Base-by-base conservation (phyloP, 2,888 invertebrate genomes). In the Ormyrus pomaceus region DNA sequence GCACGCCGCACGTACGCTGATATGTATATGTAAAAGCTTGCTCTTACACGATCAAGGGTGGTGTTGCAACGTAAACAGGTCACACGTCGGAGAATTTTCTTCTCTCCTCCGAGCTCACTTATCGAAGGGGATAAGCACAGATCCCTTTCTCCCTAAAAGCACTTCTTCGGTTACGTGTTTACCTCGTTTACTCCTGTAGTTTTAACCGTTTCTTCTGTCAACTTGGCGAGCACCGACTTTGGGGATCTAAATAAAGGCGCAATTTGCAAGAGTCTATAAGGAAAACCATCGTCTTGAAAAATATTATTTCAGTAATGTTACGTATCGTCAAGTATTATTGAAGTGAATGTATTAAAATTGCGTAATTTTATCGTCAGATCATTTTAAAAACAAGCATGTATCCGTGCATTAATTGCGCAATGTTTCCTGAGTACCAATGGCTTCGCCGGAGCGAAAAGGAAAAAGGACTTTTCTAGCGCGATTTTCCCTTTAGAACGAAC, bases 51-150 rank as follows among this genome's bases (percentile, higher is more conserved):
- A 34, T 34, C 34, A 34, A 34, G 34, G 34, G 34, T 34, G 34
- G 34, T 34, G 34, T 34, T 34, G 34, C 34, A 34, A 34, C 34
- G 34, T 34, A 34, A 34, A 34, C 34, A 4, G 34, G 45, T 46
- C 53, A 46, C 53, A 5, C 61, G n/a, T 34, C 1, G 6, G 58
- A 11, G 53, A 55, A 64, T 55, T 68, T 73, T 77, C 76, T 82
- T 75, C 79, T 82, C 81, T 81, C 80, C 73, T 74, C 74, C 71
- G 77, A 64, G 50, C 58, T 10, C 50, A 19, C 19, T 58, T 70
- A 71, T 71, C 58, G 71, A 59, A 71, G 61, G 61, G 51, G 50
- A 61, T 61, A 71, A 45, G 34, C 61, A 34, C 62, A 45, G 34
- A 45, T 53, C 66, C 66, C 45, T 59, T 7, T 50, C 19, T 69